phyloP scores from a whole-genome alignment of 1,140 invertebrate genomes.

The Penaeus indicus region DNA sequence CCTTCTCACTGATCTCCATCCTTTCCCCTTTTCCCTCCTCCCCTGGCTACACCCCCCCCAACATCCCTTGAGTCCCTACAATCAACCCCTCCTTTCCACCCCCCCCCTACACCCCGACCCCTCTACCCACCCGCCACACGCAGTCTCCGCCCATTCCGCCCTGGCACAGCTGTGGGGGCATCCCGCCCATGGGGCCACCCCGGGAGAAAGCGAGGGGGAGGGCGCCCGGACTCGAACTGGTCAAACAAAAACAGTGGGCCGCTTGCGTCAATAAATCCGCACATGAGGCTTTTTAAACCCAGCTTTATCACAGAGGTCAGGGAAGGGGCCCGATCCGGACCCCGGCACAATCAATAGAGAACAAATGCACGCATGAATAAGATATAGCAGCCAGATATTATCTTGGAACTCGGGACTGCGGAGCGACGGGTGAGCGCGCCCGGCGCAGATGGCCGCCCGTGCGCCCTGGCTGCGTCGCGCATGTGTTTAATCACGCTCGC shows the following conservation, averaged over 20 bases:
- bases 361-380: conserved; percentile 53
- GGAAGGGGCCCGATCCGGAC: background rate
- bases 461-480: too few species aligned
- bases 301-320: conserved; percentile 36
- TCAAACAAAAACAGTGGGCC: conserved; percentile 1
- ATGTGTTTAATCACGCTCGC: too few species aligned
- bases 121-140: too few species aligned
- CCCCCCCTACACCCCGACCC: too few species aligned
- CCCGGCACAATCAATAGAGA: conserved; percentile 39
- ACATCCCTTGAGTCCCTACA: too few species aligned
- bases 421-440: background rate
- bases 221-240: background rate
- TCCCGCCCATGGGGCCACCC: background rate
- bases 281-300: conserved; percentile 31
- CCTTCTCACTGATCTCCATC: too few species aligned
- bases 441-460: too few species aligned
- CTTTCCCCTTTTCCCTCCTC: too few species aligned
- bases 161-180: background rate
- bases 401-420: conserved; percentile 7
- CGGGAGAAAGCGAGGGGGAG: background rate
- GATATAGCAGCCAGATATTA: conserved; percentile 55
- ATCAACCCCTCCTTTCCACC: too few species aligned
- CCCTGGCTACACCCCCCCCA: too few species aligned
- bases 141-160: too few species aligned
- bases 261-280: background rate